These are phyloP conservation scores for Tokudaia muenninki DNA, from an alignment of 2,797 vertebrate species.

Conservation along the genomic window DNA sequence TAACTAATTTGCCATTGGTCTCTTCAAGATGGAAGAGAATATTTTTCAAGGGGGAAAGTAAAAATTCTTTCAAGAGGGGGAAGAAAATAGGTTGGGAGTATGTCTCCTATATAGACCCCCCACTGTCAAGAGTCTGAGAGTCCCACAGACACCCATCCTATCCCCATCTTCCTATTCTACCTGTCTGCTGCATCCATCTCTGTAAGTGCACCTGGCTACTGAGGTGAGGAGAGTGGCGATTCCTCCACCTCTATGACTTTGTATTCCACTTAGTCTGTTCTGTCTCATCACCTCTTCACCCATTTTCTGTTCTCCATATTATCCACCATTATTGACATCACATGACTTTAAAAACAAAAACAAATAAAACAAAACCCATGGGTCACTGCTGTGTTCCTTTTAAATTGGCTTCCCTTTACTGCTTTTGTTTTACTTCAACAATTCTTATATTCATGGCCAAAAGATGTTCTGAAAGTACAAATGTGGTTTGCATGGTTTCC, in stretches of 20 bases:
- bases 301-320: not conserved
- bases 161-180: not conserved
- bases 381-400: not conserved
- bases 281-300: not conserved
- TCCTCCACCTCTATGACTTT: not conserved
- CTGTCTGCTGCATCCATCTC: not conserved
- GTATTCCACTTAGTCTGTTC: not conserved
- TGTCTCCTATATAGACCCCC: not conserved
- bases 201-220: not conserved
- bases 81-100: not conserved
- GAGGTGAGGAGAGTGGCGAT: not conserved
- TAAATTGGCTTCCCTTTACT: not conserved
- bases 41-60: slow-evolving; percentile 26
- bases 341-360: not conserved
- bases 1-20: not conserved
- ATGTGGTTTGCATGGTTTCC: not conserved
- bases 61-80: not conserved
- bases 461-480: slow-evolving; percentile 19
- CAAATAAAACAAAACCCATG: not conserved
- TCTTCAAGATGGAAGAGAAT: not conserved
- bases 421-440: not conserved
- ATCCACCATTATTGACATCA: not conserved
- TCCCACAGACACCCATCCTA: not conserved
- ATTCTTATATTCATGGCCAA: not conserved
- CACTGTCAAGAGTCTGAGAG: not conserved